These are phyloP conservation scores for Peromyscus maniculatus DNA, from an alignment of 2,113 vertebrate species.

Conservation along the genomic window DNA sequence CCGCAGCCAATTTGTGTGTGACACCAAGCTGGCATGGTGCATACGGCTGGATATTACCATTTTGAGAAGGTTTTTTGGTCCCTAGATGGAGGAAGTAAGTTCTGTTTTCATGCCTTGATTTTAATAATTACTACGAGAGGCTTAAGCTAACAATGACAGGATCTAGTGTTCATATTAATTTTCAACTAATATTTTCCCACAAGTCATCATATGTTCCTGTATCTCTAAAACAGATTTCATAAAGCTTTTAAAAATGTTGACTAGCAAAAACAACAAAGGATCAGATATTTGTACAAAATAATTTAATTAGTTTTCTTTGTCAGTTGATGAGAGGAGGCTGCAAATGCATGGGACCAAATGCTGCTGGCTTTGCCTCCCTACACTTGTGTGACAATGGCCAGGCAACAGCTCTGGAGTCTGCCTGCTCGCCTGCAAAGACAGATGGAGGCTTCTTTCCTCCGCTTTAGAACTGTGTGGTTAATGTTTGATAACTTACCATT, in stretches of 20 bases:
- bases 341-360: slow-evolving; percentile 6
- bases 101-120: slow-evolving; percentile 55
- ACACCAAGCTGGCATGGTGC: slow-evolving; percentile 4
- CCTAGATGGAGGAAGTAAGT: neutral
- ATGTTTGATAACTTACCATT: slow-evolving; percentile 78
- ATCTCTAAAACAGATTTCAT: slow-evolving; percentile 27
- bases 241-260: slow-evolving; percentile 32
- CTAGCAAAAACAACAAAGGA: slow-evolving; percentile 41
- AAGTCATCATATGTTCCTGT: slow-evolving; percentile 26
- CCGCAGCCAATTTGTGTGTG: slow-evolving; percentile 38
- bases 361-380: neutral
- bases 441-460: slow-evolving; percentile 69
- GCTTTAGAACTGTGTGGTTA: slow-evolving; percentile 44
- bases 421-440: slow-evolving; percentile 56
- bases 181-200: slow-evolving; percentile 56
- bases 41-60: slow-evolving; percentile 1
- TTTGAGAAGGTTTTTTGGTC: slow-evolving; percentile 41
- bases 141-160: slow-evolving; percentile 42
- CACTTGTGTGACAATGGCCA: slow-evolving; percentile 32
- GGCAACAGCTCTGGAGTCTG: slow-evolving; percentile 31
- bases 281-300: slow-evolving; percentile 50
- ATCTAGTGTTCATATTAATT: slow-evolving; percentile 34
- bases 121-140: slow-evolving; percentile 43
- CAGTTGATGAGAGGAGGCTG: slow-evolving; percentile 27
- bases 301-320: neutral